phyloP scores from a whole-genome alignment of 2,888 invertebrate genomes.

The Ariolimax columbianus region DNA sequence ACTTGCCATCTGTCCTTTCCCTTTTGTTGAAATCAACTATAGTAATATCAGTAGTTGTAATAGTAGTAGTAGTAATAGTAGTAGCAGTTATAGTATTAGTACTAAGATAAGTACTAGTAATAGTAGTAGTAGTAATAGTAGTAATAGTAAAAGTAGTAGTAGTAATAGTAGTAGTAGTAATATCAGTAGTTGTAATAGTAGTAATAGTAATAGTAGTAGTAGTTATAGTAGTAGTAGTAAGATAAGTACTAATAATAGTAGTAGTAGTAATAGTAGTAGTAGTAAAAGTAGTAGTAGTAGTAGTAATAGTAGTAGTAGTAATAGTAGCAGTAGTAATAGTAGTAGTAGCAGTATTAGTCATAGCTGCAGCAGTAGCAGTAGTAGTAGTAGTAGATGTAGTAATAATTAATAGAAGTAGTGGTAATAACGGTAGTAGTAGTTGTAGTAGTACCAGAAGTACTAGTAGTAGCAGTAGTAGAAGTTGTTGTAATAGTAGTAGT shows the following conservation, averaged over 20 bases:
- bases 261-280: not conserved
- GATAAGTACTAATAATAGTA: no score
- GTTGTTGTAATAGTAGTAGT: not conserved
- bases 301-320: conserved; percentile 28
- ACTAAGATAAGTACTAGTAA: no score
- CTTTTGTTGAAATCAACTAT: no score
- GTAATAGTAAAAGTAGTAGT: not conserved
- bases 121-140: no score
- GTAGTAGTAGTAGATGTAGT: not conserved
- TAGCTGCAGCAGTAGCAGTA: not conserved
- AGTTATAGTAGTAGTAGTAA: no score
- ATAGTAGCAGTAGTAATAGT: conserved; percentile 19
- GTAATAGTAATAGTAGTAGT: not conserved
- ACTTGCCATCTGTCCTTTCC: no score
- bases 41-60: no score
- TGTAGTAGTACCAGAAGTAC: not conserved
- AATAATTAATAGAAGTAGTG: not conserved
- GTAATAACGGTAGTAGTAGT: not conserved
- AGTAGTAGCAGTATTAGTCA: conserved; percentile 10
- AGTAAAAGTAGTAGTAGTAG: conserved; percentile 21
- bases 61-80: no score
- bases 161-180: not conserved
- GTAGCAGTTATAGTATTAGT: no score
- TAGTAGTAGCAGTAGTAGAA: conserved; percentile 1
- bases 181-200: no score